Evolutionary conservation across 2,888 invertebrate genomes (phyloP).

Genomic region (Timema cristinae): DNA sequence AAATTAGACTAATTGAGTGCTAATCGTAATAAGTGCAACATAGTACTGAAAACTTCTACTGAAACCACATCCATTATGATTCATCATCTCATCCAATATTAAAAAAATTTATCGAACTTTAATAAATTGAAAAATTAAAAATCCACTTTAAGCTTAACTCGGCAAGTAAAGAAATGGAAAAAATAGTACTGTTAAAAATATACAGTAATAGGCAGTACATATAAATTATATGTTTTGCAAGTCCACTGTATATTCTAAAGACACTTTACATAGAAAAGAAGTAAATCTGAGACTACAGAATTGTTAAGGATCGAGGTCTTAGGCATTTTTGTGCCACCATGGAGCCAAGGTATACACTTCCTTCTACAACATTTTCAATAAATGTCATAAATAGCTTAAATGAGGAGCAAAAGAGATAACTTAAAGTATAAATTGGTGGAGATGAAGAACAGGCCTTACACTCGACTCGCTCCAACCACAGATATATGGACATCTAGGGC

Average conservation of each 20-base stretch:
- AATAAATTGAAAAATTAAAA: constrained; percentile 14
- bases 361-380: constrained; percentile 15
- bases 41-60: constrained; percentile 6
- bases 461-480: not conserved
- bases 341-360: constrained; percentile 12
- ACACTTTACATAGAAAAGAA: not conserved
- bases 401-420: constrained; percentile 4
- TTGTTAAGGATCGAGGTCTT: constrained; percentile 17
- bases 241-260: not conserved
- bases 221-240: not conserved
- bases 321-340: not conserved
- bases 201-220: not conserved
- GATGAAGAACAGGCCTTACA: too few relatives aligned
- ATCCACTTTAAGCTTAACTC: constrained; percentile 1
- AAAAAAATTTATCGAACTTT: not conserved
- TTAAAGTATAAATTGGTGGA: constrained; percentile 10
- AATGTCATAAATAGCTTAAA: constrained; percentile 2
- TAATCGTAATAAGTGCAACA: constrained; percentile 8
- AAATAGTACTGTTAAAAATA: not conserved
- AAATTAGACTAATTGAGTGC: not conserved
- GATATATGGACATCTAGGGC: constrained; percentile 17
- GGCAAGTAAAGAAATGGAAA: not conserved
- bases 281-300: not conserved
- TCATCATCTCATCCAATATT: constrained; percentile 13
- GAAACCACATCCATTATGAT: constrained; percentile 4